Conservation (phyloP, 2,113 vertebrate species). For the Pelecanus crispus region DNA sequence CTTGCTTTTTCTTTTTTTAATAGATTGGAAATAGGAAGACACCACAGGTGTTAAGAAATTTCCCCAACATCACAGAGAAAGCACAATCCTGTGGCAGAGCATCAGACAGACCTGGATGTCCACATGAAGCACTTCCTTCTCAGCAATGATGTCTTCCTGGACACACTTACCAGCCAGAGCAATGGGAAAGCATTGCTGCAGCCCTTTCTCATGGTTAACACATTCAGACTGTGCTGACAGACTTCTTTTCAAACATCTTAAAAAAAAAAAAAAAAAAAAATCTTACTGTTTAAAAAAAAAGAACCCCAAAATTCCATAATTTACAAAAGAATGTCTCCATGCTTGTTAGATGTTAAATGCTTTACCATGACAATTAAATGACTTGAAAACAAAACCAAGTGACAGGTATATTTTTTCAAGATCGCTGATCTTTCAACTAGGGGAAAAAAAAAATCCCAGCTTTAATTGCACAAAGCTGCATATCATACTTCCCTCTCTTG, state of each 20-base stretch:
- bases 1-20: not conserved
- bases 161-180: not conserved
- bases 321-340: not conserved
- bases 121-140: not conserved
- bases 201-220: not conserved
- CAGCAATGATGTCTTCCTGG: not conserved
- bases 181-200: not conserved
- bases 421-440: constrained; percentile 54
- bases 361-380: not conserved
- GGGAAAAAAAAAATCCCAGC: not conserved
- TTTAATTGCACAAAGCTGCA: constrained; percentile 60
- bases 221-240: not conserved
- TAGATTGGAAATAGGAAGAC: not conserved
- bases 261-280: not conserved
- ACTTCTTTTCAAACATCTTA: not conserved
- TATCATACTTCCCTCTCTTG: constrained; percentile 55
- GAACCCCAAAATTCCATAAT: not conserved
- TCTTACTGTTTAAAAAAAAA: not conserved
- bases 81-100: not conserved
- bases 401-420: constrained; percentile 41
- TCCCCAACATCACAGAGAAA: not conserved
- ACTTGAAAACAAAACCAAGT: constrained; percentile 35
- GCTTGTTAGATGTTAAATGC: not conserved
- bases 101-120: not conserved
- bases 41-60: not conserved